These are phyloP conservation scores for Aphaenogaster ashmeadi DNA, from an alignment of 1,140 invertebrate genomes.

Conservation along the genomic window DNA sequence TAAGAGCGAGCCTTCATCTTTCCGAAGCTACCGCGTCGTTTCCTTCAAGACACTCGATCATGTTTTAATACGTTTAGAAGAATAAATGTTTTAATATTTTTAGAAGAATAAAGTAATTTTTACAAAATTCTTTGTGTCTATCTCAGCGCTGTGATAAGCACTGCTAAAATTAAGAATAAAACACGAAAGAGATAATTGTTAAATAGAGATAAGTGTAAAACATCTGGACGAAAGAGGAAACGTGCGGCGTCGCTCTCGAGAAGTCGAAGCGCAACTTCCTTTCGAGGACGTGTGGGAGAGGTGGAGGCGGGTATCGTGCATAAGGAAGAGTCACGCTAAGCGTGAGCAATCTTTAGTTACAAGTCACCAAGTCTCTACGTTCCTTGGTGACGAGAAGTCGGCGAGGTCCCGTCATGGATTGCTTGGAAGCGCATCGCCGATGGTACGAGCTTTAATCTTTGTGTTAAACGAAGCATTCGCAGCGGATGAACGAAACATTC, in stretches of 20 bases:
- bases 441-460: conserved; percentile 37
- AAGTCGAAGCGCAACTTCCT: conserved; percentile 41
- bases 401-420: conserved; percentile 34
- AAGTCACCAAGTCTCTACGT: conserved; percentile 75
- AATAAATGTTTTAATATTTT: background rate
- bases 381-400: conserved; percentile 67
- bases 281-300: conserved; percentile 56
- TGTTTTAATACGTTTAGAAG: background rate
- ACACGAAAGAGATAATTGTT: background rate
- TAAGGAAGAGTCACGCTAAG: conserved; percentile 73
- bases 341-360: conserved; percentile 72
- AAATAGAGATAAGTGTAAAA: background rate
- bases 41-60: conserved; percentile 50
- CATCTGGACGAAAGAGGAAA: conserved; percentile 21
- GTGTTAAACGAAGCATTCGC: conserved; percentile 52
- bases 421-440: conserved; percentile 59
- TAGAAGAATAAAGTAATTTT: background rate
- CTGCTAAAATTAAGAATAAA: background rate
- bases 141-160: background rate
- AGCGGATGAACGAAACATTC: background rate
- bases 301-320: conserved; percentile 80
- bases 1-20: conserved; percentile 77
- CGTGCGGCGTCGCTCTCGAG: conserved; percentile 51
- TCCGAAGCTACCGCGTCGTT: conserved; percentile 40
- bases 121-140: background rate